Base-by-base conservation (phyloP, 2,797 vertebrate genomes). In the Pipistrellus nathusii region DNA sequence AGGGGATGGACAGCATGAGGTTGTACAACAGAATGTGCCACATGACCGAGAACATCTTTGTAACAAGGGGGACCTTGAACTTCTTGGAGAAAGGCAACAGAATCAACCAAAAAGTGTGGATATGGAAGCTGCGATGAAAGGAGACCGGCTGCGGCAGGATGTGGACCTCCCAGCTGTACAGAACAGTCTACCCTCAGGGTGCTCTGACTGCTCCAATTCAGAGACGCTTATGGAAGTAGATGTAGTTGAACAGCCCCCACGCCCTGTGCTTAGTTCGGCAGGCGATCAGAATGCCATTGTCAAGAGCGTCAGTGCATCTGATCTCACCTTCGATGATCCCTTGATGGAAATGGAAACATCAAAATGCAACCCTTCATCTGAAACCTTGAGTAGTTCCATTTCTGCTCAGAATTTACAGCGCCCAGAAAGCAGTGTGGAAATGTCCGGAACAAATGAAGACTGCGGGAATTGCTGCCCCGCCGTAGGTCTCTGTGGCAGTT, bases 221-320 rank as follows among this genome's bases (percentile, higher is more conserved):
- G 98, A 98, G 93, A 94, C 76, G 14, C 76, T 92, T 3, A 97
- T 98, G 97, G 98, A 98, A 76, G 0, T 96, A 3, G 98, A 98
- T 38, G 8, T 12, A 13, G 72, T 17, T 9, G 97, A 97, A 55
- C 96, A 95, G 75, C 27, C 94, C 69, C 81, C 68, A 17, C 84
- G 41, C 57, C 93, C 92, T 53, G 44, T 0, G 0, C 86, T 21
- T 32, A 44, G 71, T 53, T 94, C 81, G 1, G 64, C 75, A 11
- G 66, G 27, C 0, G 7, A 87, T 30, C 97, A 93, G 93, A 53
- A 88, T 48, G 48, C 9, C 30, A n/a, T 9, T 14, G 38, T 81
- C 66, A 32, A 75, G 91, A 53, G 13, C 41, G 14, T n/a, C 4
- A 0, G 0, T 0, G 0, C 3, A 0, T 62, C 94, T 6, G 82